Evolutionary conservation across 1,140 invertebrate species (phyloP).

Genomic region (Meloidogyne chitwoodi): DNA sequence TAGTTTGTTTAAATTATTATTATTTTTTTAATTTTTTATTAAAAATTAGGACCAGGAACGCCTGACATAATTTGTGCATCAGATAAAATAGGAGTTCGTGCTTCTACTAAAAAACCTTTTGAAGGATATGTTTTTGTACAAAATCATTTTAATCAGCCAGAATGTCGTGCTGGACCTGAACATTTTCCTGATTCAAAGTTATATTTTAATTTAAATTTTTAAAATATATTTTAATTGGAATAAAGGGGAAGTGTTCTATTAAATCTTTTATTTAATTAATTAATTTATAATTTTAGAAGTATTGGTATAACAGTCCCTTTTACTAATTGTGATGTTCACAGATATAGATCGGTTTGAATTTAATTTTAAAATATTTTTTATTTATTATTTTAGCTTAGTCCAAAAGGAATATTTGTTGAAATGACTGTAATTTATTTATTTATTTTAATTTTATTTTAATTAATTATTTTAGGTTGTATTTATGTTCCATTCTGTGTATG

Average conservation of each 20-base stretch:
- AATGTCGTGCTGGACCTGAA: conserved; percentile 57
- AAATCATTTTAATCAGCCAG: conserved; percentile 57
- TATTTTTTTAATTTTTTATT: background rate
- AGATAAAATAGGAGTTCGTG: conserved; percentile 57
- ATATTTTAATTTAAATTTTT: no score
- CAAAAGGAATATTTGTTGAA: conserved; percentile 59
- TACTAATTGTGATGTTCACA: conserved; percentile 56
- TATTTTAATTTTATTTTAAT: background rate
- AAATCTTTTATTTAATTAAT: background rate
- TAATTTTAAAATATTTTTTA: conserved; percentile 8
- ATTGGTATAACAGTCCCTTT: conserved; percentile 58
- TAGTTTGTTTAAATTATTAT: conserved; percentile 20
- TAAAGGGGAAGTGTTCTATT: background rate
- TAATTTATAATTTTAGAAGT: conserved; percentile 24
- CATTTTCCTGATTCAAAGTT: conserved; percentile 52
- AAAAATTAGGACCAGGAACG: conserved; percentile 47
- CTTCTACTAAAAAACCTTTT: conserved; percentile 59
- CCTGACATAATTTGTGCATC: conserved; percentile 58
- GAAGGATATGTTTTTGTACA: conserved; percentile 58
- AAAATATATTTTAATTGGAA: no score
- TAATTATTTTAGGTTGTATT: conserved; percentile 48
- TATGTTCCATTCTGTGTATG: conserved; percentile 56
- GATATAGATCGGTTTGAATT: conserved; percentile 52
- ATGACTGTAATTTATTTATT: conserved; percentile 35
- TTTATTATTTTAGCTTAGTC: conserved; percentile 50